Percentiles rank a stretch among this genome's conserved stretches.
Conservation (phyloP, 2,888 invertebrate species). For the Oscheius sp. region DNA sequence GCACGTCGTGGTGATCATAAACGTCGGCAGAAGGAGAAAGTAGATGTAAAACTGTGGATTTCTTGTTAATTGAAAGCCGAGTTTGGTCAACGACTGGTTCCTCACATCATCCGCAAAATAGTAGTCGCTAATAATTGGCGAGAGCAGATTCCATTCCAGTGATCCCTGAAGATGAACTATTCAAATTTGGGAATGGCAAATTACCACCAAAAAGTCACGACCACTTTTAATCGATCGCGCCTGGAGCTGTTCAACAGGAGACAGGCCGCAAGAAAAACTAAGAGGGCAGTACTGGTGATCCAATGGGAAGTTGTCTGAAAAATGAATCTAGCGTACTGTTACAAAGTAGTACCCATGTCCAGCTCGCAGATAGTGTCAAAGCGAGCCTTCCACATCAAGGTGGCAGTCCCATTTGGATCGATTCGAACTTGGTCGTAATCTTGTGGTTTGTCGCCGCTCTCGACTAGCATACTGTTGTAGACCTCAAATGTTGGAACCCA, state of each 20-base stretch:
- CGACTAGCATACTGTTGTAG: slow-evolving; percentile 8
- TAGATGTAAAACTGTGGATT: slow-evolving; percentile 15
- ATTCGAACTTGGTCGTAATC: slow-evolving; percentile 1
- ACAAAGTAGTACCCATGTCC: neutral
- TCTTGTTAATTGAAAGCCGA: slow-evolving; percentile 13
- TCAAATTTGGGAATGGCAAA: too few relatives aligned
- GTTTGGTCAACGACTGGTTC: neutral
- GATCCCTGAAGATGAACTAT: too few relatives aligned
- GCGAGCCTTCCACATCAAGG: slow-evolving; percentile 10
- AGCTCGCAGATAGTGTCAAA: slow-evolving; percentile 14
- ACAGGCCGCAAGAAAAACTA: slow-evolving; percentile 6
- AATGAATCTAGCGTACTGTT: neutral
- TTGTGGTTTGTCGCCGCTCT: neutral
- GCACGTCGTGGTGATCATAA: slow-evolving; percentile 6
- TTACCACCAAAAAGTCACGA: slow-evolving; percentile 19
- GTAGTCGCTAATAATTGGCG: too few relatives aligned
- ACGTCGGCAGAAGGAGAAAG: slow-evolving; percentile 11
- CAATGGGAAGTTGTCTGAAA: slow-evolving; percentile 5
- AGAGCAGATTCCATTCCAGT: too few relatives aligned
- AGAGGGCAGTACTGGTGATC: slow-evolving; percentile 9
- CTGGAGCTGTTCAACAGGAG: neutral
- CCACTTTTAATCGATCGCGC: neutral
- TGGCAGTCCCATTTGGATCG: neutral
- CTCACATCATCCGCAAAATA: neutral
- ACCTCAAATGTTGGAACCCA: slow-evolving; percentile 12